Percentiles rank a stretch among this genome's conserved stretches.
phyloP scores from a whole-genome alignment of 2,797 vertebrate genomes.

The Cryptoprocta ferox region DNA sequence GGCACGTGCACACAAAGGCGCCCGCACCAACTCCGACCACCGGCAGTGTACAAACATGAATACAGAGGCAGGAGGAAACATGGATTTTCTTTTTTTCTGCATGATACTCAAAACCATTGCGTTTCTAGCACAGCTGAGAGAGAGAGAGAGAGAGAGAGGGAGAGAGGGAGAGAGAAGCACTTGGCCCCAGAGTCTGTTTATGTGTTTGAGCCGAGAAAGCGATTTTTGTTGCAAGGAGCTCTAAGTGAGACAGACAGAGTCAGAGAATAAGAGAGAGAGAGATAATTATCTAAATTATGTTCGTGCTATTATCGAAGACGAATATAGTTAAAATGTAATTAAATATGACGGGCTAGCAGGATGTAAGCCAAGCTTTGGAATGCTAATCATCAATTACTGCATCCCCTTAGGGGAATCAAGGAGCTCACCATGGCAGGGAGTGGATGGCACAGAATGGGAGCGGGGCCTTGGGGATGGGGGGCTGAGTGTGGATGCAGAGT shows the following conservation, averaged over 20 bases:
- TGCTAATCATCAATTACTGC: slow-evolving; percentile 89
- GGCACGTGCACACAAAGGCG: background rate
- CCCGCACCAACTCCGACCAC: background rate
- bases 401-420: slow-evolving; percentile 84
- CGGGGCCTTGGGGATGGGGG: background rate
- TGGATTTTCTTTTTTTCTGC: slow-evolving; percentile 53
- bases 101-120: slow-evolving; percentile 54
- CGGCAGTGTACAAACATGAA: slow-evolving; percentile 54
- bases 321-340: slow-evolving; percentile 91
- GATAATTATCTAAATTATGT: slow-evolving; percentile 91
- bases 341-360: slow-evolving; percentile 89
- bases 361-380: slow-evolving; percentile 88
- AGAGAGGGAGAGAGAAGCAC: slow-evolving; percentile 74
- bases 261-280: slow-evolving; percentile 87
- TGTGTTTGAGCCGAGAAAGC: slow-evolving; percentile 85
- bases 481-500: slow-evolving; percentile 68
- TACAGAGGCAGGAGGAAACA: slow-evolving; percentile 64
- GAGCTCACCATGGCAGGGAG: background rate
- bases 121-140: slow-evolving; percentile 74
- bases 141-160: no score
- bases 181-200: slow-evolving; percentile 85
- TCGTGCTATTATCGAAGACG: slow-evolving; percentile 89
- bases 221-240: slow-evolving; percentile 84
- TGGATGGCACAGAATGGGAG: slow-evolving; percentile 42
- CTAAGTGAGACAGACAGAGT: slow-evolving; percentile 85